Base-by-base conservation (phyloP, 2,888 invertebrate species). In the Epsilonema sp. region DNA sequence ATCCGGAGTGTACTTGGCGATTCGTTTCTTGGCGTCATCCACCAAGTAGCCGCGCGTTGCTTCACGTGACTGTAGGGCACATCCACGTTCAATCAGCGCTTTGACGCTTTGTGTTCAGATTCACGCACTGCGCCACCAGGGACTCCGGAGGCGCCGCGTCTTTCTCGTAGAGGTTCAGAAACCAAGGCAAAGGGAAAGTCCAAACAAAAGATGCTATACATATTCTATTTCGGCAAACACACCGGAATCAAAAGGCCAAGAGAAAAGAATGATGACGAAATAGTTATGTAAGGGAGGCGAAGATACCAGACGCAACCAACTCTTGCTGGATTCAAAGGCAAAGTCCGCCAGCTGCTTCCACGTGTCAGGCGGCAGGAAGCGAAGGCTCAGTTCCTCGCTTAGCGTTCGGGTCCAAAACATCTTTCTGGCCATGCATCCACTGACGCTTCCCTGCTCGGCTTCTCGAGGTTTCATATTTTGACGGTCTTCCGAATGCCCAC, bases 261-360 rank as follows among this genome's bases (percentile, higher is more conserved):
- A 4, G 13, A 42, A 11, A 24, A 42, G 23, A 25, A 20, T 21
- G 24, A 22, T 0, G 20, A n/a, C n/a, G n/a, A n/a, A n/a, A n/a
- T n/a, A n/a, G n/a, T n/a, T n/a, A n/a, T n/a, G n/a, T n/a, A n/a
- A n/a, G n/a, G n/a, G n/a, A n/a, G n/a, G n/a, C n/a, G n/a, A n/a
- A n/a, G n/a, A n/a, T n/a, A n/a, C n/a, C n/a, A n/a, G n/a, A n/a
- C n/a, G n/a, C n/a, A n/a, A n/a, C n/a, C n/a, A n/a, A 64, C 65
- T 56, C 57, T 56, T 45, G 55, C 50, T 3, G 67, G 65, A 46
- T 65, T 53, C 44, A 67, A 59, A 50, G 47, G 61, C 61, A 41
- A 67, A 59, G 51, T 67, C 65, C 3, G 67, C 63, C 23, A 67
- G 50, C 50, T 63, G 60, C 51, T 56, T 60, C 67, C 67, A 67